Percentiles rank a stretch among this genome's conserved stretches.
Conservation (phyloP, 2,113 vertebrate genomes). For the Chunga burmeisteri region DNA sequence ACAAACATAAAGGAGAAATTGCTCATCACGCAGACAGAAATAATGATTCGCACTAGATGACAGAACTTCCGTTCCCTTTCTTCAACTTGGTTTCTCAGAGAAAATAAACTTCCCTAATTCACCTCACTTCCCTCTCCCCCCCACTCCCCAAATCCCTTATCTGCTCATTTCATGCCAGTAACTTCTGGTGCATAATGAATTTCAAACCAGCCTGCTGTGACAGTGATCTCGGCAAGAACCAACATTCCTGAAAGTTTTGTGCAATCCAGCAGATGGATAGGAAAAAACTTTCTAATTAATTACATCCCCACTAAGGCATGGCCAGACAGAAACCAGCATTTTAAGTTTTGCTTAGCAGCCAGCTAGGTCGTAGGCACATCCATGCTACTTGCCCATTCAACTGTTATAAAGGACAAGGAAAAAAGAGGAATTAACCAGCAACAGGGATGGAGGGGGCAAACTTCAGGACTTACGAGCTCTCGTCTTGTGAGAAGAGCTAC, state of each 20-base stretch:
- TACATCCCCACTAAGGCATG: conserved; percentile 17
- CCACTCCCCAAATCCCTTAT: background rate
- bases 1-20: background rate
- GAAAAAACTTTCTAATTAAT: conserved; percentile 49
- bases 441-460: background rate
- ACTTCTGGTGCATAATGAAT: background rate
- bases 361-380: background rate
- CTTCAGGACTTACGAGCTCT: background rate
- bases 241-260: conserved; percentile 55
- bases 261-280: conserved; percentile 38
- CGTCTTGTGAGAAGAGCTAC: background rate
- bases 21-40: background rate
- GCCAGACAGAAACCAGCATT: conserved; percentile 37
- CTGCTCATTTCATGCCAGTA: conserved; percentile 13
- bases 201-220: background rate
- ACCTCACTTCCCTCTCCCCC: background rate
- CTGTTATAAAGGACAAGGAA: background rate
- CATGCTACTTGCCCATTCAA: background rate
- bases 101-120: background rate
- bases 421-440: background rate
- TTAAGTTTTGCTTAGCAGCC: conserved; percentile 14
- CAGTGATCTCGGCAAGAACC: conserved; percentile 11
- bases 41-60: background rate
- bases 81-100: background rate
- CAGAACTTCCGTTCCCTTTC: background rate